A percentile compares a stretch with the other conserved stretches of the same genome.
phyloP scores from a whole-genome alignment of 2,113 vertebrate genomes.

The Uria lomvia region DNA sequence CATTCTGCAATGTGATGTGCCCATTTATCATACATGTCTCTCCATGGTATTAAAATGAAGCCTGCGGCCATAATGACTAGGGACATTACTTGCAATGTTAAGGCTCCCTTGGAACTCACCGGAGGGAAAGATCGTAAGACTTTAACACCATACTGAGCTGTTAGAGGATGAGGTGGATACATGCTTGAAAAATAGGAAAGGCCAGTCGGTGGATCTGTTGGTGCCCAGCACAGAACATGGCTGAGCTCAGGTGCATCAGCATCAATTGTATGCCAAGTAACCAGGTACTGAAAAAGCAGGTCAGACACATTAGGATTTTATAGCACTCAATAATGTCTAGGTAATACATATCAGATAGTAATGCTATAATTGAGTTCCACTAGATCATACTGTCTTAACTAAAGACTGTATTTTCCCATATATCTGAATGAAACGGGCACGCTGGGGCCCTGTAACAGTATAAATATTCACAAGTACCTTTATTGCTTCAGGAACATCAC shows the following conservation, averaged over 20 bases:
- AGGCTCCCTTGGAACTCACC: constrained; percentile 53
- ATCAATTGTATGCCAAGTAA: constrained; percentile 97
- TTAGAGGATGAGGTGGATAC: constrained; percentile 95
- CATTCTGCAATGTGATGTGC: neutral
- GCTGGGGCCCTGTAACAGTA: neutral
- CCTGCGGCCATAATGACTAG: neutral
- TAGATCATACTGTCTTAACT: neutral
- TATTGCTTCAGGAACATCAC: constrained; percentile 92
- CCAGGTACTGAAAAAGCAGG: constrained; percentile 83
- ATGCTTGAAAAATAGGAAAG: constrained; percentile 98
- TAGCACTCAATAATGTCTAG: neutral
- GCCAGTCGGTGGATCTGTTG: constrained; percentile 92
- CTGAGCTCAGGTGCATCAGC: constrained; percentile 95
- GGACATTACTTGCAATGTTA: neutral
- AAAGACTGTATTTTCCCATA: neutral
- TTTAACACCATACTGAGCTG: constrained; percentile 95
- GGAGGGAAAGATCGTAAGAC: constrained; percentile 95
- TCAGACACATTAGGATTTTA: neutral
- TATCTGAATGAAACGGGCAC: neutral
- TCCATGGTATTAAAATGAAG: neutral
- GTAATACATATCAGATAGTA: neutral
- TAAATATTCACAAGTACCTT: constrained; percentile 72
- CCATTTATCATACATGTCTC: neutral
- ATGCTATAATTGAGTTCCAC: neutral
- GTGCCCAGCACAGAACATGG: constrained; percentile 93